These are phyloP conservation scores for Sitta europaea DNA, from an alignment of 2,113 vertebrate genomes.

Conservation along the genomic window DNA sequence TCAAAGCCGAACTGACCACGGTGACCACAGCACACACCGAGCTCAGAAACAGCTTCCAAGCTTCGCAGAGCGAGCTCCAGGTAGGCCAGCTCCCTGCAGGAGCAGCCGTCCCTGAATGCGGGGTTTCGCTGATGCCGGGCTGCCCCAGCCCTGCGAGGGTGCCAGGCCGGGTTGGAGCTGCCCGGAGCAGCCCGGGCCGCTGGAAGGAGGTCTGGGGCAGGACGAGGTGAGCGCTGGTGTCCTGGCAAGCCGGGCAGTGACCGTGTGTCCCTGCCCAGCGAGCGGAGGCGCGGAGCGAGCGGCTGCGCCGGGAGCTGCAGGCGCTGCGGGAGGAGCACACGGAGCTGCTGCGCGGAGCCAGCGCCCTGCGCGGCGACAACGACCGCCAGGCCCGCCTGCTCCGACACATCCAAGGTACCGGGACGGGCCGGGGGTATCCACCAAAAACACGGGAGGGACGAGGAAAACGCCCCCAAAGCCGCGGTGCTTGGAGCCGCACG, in stretches of 20 bases:
- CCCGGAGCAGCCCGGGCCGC: accelerated
- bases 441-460: accelerated
- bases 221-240: accelerated
- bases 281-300: constrained; percentile 1
- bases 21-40: constrained; percentile 69
- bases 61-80: constrained; percentile 83
- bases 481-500: accelerated
- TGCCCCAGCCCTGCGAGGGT: background rate
- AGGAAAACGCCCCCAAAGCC: too few relatives aligned
- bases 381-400: constrained; percentile 62
- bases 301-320: constrained; percentile 45
- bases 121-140: accelerated
- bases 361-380: constrained; percentile 75
- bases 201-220: accelerated
- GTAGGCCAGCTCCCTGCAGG: constrained; percentile 23
- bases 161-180: background rate
- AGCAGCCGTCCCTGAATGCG: accelerated
- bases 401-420: background rate
- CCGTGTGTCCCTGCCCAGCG: background rate
- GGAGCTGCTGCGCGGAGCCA: constrained; percentile 61
- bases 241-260: accelerated
- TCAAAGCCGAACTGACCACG: constrained; percentile 69
- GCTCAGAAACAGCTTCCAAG: constrained; percentile 72
- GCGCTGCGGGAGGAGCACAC: constrained; percentile 46
- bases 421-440: background rate